These are phyloP conservation scores for Reinhardtius hippoglossoides DNA, from an alignment of 2,113 vertebrate species.

Conservation along the genomic window DNA sequence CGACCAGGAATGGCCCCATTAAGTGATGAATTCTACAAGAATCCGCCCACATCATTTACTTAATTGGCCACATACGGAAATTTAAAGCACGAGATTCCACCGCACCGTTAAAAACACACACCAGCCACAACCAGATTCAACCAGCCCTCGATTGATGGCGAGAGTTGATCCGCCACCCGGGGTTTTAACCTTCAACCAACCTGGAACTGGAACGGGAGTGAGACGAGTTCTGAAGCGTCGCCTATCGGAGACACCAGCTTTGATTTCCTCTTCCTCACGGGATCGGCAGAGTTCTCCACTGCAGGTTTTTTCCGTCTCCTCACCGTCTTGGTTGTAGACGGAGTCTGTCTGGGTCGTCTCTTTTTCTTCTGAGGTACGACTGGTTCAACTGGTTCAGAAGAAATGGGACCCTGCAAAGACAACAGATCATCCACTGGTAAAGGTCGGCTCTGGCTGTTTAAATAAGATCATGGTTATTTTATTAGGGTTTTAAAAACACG, in stretches of 20 bases:
- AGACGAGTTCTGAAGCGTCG: not conserved
- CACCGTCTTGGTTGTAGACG: conserved; percentile 31
- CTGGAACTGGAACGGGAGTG: conserved; percentile 50
- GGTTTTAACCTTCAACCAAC: conserved; percentile 53
- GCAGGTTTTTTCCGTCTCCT: conserved; percentile 38
- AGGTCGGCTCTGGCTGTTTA: not conserved
- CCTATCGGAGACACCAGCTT: conserved; percentile 49
- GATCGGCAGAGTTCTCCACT: not conserved
- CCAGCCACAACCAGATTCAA: not conserved
- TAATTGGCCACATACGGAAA: not conserved
- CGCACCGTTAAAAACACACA: not conserved
- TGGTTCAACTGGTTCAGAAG: conserved; percentile 21
- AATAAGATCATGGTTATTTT: not conserved
- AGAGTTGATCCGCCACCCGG: not conserved
- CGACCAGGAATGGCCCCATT: not conserved
- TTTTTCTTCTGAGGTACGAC: conserved; percentile 62
- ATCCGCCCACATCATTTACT: not conserved
- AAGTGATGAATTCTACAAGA: not conserved
- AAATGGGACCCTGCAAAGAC: conserved; percentile 49
- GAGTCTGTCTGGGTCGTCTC: conserved; percentile 50
- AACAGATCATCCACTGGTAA: not conserved
- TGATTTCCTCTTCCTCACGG: conserved; percentile 63
- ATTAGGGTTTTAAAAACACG: not conserved
- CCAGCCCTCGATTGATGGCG: not conserved
- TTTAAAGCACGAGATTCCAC: not conserved